Evolutionary conservation across 2,797 vertebrate species (phyloP), one percentile per base, ranked within the genome.

Genomic region (Labroides dimidiatus): DNA sequence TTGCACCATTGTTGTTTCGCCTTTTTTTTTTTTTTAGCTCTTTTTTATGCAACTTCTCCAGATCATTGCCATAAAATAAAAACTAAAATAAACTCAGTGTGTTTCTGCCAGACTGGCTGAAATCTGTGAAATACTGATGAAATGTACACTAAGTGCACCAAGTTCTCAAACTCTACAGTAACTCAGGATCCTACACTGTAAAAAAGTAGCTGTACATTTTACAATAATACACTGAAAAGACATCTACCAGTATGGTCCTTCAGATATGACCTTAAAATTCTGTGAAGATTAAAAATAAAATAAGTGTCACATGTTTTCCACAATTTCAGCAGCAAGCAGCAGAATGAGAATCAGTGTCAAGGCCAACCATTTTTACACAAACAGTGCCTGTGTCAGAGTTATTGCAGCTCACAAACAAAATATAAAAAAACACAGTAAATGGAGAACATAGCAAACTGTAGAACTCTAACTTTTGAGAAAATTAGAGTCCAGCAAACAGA

Each of bases 91-190:
- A 14, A 4, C 49, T 47, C 9, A 48, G 10, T 70, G 2, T 15
- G 11, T 65, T 33, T 33, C 33, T 64, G 44, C 45, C 41, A 50
- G 37, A 1, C 36, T 42, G 9, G 44, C 11, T 37, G 17, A 44
- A 27, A 57, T 37, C 27, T 12, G 33, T 70, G 70, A 36, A 60
- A 52, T 47, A 9, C 27, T 4, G 37, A 15, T 64, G 41, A 36
- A 54, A 52, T 33, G 17, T 11, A 11, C 13, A 11, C 17, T 0
- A 44, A 52, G 19, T 39, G 42, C 15, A 21, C 24, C 24, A 2
- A 19, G 24, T 17, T 43, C 7, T 43, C 5, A 12, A 20, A 48
- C 20, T 14, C 30, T 7, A 33, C 4, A 33, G 30, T 33, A 33
- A 33, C 5, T 6, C 30, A 33, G 30, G 30, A 33, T 33, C 7